Evolutionary conservation across 2,797 vertebrate species (phyloP), one percentile per base, ranked within the genome.

Genomic region (Rhynchonycteris naso): DNA sequence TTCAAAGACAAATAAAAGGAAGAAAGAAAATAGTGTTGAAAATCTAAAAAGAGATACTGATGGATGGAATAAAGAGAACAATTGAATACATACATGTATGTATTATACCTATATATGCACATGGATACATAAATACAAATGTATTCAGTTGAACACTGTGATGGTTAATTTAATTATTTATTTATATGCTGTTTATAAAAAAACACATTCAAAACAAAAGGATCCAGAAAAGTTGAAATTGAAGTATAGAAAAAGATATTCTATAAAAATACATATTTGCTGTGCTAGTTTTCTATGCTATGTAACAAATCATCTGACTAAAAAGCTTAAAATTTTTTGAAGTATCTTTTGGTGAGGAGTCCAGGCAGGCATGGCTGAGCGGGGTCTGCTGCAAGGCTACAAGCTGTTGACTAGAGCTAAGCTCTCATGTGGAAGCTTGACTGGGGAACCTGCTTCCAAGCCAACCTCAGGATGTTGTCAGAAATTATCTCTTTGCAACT

Each of bases 1-100:
- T 56, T 71, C 18, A 13, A 18, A 94, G 38, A 80, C 35, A 91
- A 92, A 1, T 54, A 2, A 5, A 91, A 93, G n/a, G 6, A 59
- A 87, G 50, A 81, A 83, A 63, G 24, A 54, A 96, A 94, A 91
- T n/a, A 61, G 12, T 92, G 28, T 52, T 76, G 18, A 72, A 78
- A 92, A 28, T 63, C 58, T 16, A 15, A 85, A 86, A 63, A 80
- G 43, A 79, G 19, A 43, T 75, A 69, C 16, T 81, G n/a, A 16
- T 54, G 19, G 26, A 11, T 79, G 38, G 26, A 86, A 9, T 89
- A 65, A 90, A 83, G n/a, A 83, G 3, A 87, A 3, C 12, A 83
- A 18, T 50, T 87, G 38, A 90, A 61, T 61, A 88, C 19, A 33
- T 18, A 59, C 43, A 43, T 5, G 22, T 13, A 85, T 18, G 38